These are phyloP conservation scores for Calcarius lapponicus DNA, from an alignment of 2,797 vertebrate genomes.

Conservation along the genomic window DNA sequence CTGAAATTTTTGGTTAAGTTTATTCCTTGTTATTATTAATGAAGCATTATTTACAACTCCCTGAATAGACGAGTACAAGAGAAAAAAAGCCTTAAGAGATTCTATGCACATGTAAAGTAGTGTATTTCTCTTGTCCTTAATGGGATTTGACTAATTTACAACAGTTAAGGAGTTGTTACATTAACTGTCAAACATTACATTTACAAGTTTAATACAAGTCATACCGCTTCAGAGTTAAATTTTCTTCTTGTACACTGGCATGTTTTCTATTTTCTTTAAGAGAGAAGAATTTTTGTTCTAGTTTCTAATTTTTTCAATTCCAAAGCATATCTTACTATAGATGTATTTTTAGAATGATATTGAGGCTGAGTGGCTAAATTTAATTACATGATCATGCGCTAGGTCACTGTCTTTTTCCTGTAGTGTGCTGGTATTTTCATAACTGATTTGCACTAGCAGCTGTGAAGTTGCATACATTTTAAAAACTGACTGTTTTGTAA, in stretches of 20 bases:
- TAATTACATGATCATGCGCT: neutral
- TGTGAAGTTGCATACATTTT: neutral
- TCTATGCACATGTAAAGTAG: neutral
- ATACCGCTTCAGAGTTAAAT: neutral
- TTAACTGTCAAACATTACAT: neutral
- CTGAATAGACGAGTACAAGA: neutral
- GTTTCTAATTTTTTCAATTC: neutral
- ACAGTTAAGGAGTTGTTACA: neutral
- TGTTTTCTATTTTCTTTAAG: neutral
- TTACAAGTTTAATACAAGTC: neutral
- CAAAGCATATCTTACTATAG: neutral
- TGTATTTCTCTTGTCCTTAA: neutral
- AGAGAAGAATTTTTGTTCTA: neutral
- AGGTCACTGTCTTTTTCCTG: constrained; percentile 10
- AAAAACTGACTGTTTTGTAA: neutral
- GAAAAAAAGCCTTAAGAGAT: neutral
- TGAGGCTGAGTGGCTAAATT: neutral
- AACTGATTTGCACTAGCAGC: neutral
- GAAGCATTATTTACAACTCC: neutral
- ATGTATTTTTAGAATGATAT: neutral
- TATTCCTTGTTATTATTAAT: neutral
- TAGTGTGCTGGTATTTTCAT: neutral
- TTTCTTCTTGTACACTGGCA: neutral
- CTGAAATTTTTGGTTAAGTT: neutral
- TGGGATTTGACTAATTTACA: neutral